Conservation (phyloP, 2,113 vertebrate genomes). For the Castor canadensis region DNA sequence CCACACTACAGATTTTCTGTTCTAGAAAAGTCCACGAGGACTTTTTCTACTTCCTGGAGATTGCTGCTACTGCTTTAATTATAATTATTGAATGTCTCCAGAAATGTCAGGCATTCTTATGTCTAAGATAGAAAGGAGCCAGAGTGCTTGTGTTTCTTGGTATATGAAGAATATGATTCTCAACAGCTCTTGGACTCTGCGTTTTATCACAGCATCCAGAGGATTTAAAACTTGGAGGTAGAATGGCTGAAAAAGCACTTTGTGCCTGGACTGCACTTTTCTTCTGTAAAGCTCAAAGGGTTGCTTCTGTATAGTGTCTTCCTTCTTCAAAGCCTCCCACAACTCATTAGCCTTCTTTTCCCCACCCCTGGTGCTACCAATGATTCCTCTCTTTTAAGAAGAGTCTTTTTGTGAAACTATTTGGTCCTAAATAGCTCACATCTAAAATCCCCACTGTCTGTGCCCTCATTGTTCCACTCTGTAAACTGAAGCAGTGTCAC, state of each 20-base stretch:
- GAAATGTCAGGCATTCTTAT: not conserved
- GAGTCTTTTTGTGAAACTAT: not conserved
- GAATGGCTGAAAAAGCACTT: constrained; percentile 8
- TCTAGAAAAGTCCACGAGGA: not conserved
- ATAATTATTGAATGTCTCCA: not conserved
- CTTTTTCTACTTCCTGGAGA: not conserved
- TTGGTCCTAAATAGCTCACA: not conserved
- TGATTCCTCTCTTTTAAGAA: not conserved
- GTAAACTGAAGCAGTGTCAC: not conserved
- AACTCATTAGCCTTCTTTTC: not conserved
- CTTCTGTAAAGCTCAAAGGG: not conserved
- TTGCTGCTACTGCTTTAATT: not conserved
- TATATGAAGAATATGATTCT: constrained; percentile 10
- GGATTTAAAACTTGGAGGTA: not conserved
- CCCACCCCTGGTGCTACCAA: not conserved
- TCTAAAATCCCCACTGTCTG: constrained; percentile 12
- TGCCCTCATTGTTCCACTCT: not conserved
- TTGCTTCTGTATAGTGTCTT: not conserved
- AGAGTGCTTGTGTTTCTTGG: not conserved
- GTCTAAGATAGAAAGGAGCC: not conserved
- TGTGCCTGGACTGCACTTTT: not conserved
- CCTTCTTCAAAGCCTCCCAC: constrained; percentile 21
- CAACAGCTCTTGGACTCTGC: not conserved
- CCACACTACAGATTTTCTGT: not conserved
- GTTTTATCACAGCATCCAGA: not conserved